phyloP scores from a whole-genome alignment of 2,797 vertebrate species.

The Zenarchopterus dispar region DNA sequence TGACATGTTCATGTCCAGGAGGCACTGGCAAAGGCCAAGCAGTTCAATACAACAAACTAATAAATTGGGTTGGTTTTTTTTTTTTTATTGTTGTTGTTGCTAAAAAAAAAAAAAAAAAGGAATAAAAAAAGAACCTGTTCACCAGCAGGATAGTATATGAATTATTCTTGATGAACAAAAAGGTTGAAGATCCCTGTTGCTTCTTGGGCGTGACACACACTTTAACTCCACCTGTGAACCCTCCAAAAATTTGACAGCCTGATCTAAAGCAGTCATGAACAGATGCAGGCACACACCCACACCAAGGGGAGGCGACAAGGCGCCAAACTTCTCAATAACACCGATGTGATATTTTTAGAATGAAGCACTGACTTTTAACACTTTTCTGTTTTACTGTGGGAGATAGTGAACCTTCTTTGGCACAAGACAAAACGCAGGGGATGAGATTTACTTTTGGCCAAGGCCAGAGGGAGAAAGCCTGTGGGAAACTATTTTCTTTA shows the following conservation, averaged over 20 bases:
- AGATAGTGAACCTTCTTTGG: background rate
- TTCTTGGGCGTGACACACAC: constrained; percentile 20
- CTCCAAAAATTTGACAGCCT: constrained; percentile 27
- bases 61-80: background rate
- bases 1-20: constrained; percentile 18
- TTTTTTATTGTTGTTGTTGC: too few species aligned
- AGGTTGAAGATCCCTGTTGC: background rate
- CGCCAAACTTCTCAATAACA: constrained; percentile 24
- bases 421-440: constrained; percentile 20
- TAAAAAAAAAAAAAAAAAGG: too few species aligned
- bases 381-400: constrained; percentile 15
- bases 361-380: constrained; percentile 44
- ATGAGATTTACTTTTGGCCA: constrained; percentile 4
- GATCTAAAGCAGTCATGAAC: constrained; percentile 1
- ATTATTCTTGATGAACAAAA: constrained; percentile 7
- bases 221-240: constrained; percentile 30
- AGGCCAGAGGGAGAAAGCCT: constrained; percentile 6
- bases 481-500: constrained; percentile 5
- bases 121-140: too few species aligned
- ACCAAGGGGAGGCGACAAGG: background rate
- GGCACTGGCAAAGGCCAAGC: constrained; percentile 39
- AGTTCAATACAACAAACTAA: constrained; percentile 18
- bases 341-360: constrained; percentile 45
- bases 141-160: background rate
- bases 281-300: constrained; percentile 9